Evolutionary conservation across 2,888 invertebrate species (phyloP).

Genomic region (Chironomus tentans): DNA sequence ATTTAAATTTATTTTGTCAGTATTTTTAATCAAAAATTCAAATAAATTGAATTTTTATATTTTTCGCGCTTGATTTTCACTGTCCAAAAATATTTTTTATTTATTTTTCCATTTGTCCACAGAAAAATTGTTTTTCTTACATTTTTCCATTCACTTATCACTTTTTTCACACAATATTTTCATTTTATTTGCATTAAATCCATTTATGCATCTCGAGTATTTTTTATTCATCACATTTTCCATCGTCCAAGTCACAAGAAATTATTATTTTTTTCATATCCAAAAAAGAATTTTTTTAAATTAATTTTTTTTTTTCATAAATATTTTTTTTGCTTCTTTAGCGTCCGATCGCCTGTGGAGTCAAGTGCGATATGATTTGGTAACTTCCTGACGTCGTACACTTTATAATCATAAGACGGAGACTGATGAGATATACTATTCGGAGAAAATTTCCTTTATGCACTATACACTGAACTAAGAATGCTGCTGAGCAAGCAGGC

Average conservation of each 20-base stretch:
- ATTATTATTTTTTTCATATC: not conserved
- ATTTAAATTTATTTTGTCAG: not conserved
- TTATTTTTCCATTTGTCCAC: not conserved
- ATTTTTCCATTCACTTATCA: not conserved
- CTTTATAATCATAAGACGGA: conserved; percentile 22
- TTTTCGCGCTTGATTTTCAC: not conserved
- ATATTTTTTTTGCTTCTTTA: not conserved
- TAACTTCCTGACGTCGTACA: conserved; percentile 21
- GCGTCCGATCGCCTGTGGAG: conserved; percentile 25
- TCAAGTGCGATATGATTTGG: conserved; percentile 24
- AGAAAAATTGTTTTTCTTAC: not conserved
- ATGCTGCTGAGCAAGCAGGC: too few relatives aligned
- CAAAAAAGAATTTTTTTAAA: not conserved
- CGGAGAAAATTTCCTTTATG: conserved; percentile 3
- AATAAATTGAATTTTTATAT: not conserved
- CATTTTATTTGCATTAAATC: not conserved
- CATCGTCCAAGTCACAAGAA: too few relatives aligned
- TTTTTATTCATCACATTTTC: too few relatives aligned
- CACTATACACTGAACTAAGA: not conserved
- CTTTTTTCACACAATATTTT: not conserved
- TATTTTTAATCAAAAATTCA: not conserved
- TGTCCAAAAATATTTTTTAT: not conserved
- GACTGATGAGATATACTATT: not conserved
- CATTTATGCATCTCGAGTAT: not conserved
- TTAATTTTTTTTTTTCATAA: not conserved